Base-by-base conservation (phyloP, 1,140 invertebrate species). In the Diprion similis region DNA sequence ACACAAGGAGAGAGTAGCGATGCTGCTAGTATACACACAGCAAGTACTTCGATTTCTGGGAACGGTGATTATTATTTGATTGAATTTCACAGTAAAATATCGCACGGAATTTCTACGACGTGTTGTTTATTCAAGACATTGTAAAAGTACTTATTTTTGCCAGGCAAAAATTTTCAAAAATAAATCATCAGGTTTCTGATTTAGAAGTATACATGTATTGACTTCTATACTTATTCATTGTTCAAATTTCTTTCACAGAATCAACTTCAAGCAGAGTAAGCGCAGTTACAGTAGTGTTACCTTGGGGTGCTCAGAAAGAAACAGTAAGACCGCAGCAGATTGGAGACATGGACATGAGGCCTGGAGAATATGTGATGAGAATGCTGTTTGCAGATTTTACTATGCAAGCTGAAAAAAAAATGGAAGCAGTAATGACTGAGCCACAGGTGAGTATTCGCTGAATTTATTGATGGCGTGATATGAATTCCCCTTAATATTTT, bases 341-440 rank as follows among this genome's bases (percentile, higher is more conserved):
- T 19, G 89, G 86, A 72, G 93, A 94, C 76, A 91, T 91, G 78
- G 92, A 94, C 83, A 83, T 94, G 15, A 88, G 93, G 73, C 96
- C 97, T 0, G 97, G 97, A 18, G 97, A 99, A 85, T 98, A 95
- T 89, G 96, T 99, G 1, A 97, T 99, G 93, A 90, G 96, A 67
- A 96, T 94, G 48, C 90, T 99, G 0, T 99, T 99, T 84, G 93
- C 96, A 1, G 97, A 99, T 84, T 99, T 98, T 82, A 98, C 97
- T 4, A 88, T 94, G 0, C 94, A 97, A 80, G 96, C 96, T 4
- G 97, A 98, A 79, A 95, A 94, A 82, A 99, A 99, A 88, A 98
- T 99, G 88, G 97, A 99, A 85, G 91, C 93, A 78, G 96, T 99
- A 9, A 95, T 99, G 92, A 90, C 93, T 72, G 98, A 99, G 88